Base-by-base conservation (phyloP, 2,888 invertebrate species). In the Cerastis rubricosa region DNA sequence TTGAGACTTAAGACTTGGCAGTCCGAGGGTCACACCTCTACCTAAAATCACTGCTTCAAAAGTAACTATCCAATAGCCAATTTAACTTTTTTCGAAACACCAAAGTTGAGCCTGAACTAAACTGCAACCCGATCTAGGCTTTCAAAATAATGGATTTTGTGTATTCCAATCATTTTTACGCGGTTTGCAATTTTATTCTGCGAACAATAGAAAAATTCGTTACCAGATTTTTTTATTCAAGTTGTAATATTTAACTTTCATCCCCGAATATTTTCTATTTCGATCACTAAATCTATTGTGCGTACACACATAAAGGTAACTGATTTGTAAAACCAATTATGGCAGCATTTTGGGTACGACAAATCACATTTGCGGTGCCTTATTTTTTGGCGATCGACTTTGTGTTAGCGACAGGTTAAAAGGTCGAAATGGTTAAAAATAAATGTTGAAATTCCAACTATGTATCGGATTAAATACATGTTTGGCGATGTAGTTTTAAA, bases 321-420 rank as follows among this genome's bases (percentile, higher is more conserved):
- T 81, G 63, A 68, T 67, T 73, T 61, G 40, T 61, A 29, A 67
- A 81, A 63, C 43, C 70, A 78, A 68, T 74, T 71, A 71, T 54
- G 67, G 22, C 17, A 65, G 68, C 47, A 35, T 54, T 82, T 74
- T 65, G 6, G 17, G 65, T 51, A 14, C 1, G 35, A 22, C 29
- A 57, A 67, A 61, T 43, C 1, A 40, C 40, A 78, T 75, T 43
- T 11, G 25, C 57, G 35, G 71, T 14, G 51, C 0, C 2, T 22
- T 40, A 14, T 59, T 63, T 75, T 70, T 75, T 59, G 17, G 17
- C 35, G 17, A n/a, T 43, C 57, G 25, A 7, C 14, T 45, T 75
- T 35, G 12, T 78, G 54, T 57, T 43, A 17, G 6, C n/a, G 40
- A 70, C 11, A 12, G 4, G 25, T 25, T 63, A 7, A 6, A 47